Evolutionary conservation across 92 coral and sea anemone genomes (phyloP).

Genomic region (Phenganax marumi): DNA sequence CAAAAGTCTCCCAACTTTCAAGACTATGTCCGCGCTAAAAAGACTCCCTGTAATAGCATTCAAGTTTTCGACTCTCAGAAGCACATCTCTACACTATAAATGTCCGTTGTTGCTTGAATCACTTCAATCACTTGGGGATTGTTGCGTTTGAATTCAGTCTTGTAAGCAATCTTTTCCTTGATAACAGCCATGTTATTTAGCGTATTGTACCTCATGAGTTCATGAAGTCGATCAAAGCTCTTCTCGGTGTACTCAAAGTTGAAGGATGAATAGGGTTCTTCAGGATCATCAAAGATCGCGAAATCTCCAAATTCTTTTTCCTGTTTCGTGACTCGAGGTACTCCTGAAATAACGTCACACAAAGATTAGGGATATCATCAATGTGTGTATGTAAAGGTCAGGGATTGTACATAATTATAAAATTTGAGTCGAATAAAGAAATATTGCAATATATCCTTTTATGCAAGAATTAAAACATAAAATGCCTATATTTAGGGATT

Average conservation of each 20-base stretch:
- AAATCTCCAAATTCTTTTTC: slow-evolving; percentile 55
- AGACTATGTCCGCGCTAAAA: no score
- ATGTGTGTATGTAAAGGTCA: not conserved
- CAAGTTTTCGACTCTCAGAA: no score
- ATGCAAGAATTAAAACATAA: no score
- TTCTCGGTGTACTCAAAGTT: slow-evolving; percentile 54
- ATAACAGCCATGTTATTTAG: slow-evolving; percentile 59
- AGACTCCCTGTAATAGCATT: no score
- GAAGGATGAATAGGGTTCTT: slow-evolving; percentile 55
- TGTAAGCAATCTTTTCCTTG: slow-evolving; percentile 67
- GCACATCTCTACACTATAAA: no score
- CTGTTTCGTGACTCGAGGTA: slow-evolving; percentile 51
- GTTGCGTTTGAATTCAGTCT: slow-evolving; percentile 54
- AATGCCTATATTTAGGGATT: no score
- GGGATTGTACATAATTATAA: not conserved
- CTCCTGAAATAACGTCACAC: slow-evolving; percentile 44
- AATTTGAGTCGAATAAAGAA: no score
- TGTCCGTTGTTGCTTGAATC: no score
- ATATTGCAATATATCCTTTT: no score
- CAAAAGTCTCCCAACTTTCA: no score
- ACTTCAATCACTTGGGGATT: not conserved
- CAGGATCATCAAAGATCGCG: slow-evolving; percentile 53
- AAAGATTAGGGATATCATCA: not conserved
- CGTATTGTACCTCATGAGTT: slow-evolving; percentile 72
- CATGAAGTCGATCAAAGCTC: slow-evolving; percentile 52